phyloP scores from a whole-genome alignment of 2,113 vertebrate genomes.

The Noctilio leporinus region DNA sequence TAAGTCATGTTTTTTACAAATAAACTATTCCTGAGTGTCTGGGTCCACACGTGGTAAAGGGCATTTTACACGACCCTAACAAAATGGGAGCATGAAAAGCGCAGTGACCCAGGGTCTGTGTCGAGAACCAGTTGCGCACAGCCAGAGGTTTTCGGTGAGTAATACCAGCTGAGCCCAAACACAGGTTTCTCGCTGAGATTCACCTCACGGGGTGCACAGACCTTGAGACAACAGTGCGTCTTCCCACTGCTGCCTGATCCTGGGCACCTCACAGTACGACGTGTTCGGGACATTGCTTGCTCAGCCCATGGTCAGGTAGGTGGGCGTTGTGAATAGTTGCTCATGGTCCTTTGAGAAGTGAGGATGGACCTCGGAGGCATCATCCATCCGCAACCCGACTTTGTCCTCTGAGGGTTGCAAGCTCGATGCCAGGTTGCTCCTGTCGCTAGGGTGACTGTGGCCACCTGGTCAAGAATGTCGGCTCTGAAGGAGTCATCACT shows the following conservation, averaged over 20 bases:
- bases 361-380: not conserved
- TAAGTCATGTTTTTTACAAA: not conserved
- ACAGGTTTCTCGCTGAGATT: not conserved
- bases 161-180: not conserved
- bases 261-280: not conserved
- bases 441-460: not conserved
- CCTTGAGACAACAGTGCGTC: not conserved
- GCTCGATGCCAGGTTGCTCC: rapidly evolving
- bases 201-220: too few species aligned
- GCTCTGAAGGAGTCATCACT: not conserved
- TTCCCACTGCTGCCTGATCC: not conserved
- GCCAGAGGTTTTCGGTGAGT: not conserved
- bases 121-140: too few species aligned
- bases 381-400: too few species aligned
- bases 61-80: not conserved
- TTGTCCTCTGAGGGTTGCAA: not conserved
- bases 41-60: not conserved
- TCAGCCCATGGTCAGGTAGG: not conserved
- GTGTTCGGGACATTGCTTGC: not conserved
- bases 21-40: not conserved
- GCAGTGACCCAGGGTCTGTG: too few species aligned
- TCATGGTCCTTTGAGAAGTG: not conserved
- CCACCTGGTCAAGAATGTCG: too few species aligned
- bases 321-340: not conserved
- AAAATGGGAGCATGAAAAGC: not conserved